Evolutionary conservation across 1,140 invertebrate genomes (phyloP).

Genomic region (Drosophila dunni): DNA sequence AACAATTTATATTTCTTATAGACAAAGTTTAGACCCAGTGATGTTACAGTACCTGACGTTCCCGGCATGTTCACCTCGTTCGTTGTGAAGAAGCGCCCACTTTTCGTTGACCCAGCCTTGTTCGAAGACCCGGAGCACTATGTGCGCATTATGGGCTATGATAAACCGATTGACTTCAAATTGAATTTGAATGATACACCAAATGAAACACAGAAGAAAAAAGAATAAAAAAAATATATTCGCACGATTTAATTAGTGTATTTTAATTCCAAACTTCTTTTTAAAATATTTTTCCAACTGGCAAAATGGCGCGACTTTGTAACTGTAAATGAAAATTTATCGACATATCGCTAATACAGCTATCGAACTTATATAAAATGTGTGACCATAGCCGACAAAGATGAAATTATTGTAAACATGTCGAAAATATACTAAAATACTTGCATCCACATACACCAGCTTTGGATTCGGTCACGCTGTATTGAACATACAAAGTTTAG

Average conservation of each 20-base stretch:
- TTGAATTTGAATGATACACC: conserved; percentile 68
- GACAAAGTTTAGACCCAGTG: conserved; percentile 90
- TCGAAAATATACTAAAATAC: conserved; percentile 28
- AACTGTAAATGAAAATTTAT: too few relatives aligned
- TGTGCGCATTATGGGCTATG: conserved; percentile 94
- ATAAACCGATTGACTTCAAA: conserved; percentile 94
- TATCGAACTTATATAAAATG: background rate
- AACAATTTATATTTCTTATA: conserved; percentile 77
- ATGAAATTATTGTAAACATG: conserved; percentile 1
- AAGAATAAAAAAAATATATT: conserved; percentile 48
- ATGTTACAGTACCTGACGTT: conserved; percentile 91
- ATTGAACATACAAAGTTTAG: conserved; percentile 52
- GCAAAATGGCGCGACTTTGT: too few relatives aligned
- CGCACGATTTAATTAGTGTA: background rate
- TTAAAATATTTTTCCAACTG: background rate
- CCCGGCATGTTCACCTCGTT: conserved; percentile 94
- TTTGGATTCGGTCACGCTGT: conserved; percentile 50
- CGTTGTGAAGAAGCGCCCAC: conserved; percentile 88
- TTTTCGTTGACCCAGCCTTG: conserved; percentile 90
- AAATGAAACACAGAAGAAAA: conserved; percentile 34
- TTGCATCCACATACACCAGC: background rate
- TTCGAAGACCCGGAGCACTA: conserved; percentile 91
- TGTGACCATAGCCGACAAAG: conserved; percentile 18
- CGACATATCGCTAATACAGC: background rate
- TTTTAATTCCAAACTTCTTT: too few relatives aligned